Evolutionary conservation across 2,113 vertebrate genomes (phyloP), one percentile per base, ranked within the genome.

Genomic region (Miniopterus natalensis): DNA sequence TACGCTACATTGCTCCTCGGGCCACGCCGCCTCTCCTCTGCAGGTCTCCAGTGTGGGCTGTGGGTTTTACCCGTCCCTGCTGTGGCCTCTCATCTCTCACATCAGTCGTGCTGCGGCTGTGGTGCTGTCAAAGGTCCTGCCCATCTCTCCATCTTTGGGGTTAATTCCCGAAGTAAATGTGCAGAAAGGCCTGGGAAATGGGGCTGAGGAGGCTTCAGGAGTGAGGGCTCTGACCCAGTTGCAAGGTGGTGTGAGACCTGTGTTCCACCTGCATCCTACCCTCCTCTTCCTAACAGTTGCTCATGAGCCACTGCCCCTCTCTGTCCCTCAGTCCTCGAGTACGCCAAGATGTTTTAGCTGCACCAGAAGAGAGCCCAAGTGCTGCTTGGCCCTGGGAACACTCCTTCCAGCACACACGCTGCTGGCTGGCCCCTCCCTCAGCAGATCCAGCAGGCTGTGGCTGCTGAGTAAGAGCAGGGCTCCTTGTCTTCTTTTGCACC

Each of bases 71-170:
- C 29, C 0, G 1, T 23, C 6, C 10, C 80, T 8, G 3, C n/a
- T 21, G 8, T 31, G 7, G n/a, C 53, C n/a, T 53, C 55, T 78
- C 6, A 5, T 0, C 0, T 1, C 1, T 5, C 1, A 0, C 0
- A 5, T 5, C 29, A 10, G 51, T 27, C 31, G 66, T 18, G 36
- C 84, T 83, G 21, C 5, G 0, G 0, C 51, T 61, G 12, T 27
- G 36, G 66, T 18, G 36, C 84, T 83, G 21, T 29, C 63, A 31
- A 47, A 27, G 31, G 36, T 65, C n/a, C 75, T 63, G 2, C 6
- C 25, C 55, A 10, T 8, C 14, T 5, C 53, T 31, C 4, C 5
- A 9, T 42, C 51, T 80, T 21, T 66, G 27, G 53, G 40, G 5
- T 63, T 65, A 42, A 20, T 53, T 66, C 23, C 15, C 14, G 18